These are phyloP conservation scores for Vulpes ferrilata DNA, from an alignment of 2,113 vertebrate genomes.

Conservation along the genomic window DNA sequence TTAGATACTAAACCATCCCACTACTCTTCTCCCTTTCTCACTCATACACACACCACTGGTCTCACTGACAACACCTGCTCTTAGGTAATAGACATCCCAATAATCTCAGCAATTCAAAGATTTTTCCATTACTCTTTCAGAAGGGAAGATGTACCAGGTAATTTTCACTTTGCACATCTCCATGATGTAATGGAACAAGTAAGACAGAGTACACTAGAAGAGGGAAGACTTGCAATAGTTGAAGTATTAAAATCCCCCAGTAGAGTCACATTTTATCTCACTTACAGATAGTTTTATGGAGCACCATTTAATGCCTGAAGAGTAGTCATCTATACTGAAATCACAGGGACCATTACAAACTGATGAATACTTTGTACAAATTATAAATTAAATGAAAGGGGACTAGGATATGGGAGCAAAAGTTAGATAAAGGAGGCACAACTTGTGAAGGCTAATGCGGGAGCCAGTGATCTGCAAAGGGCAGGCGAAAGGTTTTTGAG, in stretches of 20 bases:
- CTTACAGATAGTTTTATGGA: conserved; percentile 49
- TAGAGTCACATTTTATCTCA: conserved; percentile 59
- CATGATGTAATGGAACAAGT: not conserved
- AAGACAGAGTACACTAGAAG: not conserved
- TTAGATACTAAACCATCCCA: not conserved
- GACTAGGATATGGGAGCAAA: not conserved
- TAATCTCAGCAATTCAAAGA: not conserved
- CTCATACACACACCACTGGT: not conserved
- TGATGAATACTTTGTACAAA: conserved; percentile 20
- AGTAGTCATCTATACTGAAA: conserved; percentile 10
- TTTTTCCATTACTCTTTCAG: not conserved
- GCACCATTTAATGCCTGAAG: conserved; percentile 52
- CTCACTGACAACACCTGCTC: not conserved
- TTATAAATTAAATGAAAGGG: conserved; percentile 55
- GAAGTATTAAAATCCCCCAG: conserved; percentile 45
- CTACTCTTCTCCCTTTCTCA: too few species aligned
- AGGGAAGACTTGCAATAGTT: not conserved
- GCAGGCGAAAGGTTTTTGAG: not conserved
- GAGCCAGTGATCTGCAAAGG: conserved; percentile 28
- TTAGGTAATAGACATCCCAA: conserved; percentile 7
- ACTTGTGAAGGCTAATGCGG: not conserved
- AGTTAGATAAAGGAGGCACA: conserved; percentile 24
- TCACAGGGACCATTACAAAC: conserved; percentile 35
- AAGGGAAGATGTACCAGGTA: not conserved
- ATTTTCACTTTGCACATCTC: not conserved